Evolutionary conservation across 2,888 invertebrate species (phyloP), one percentile per base, ranked within the genome.

Genomic region (Lycophotia porphyrea): DNA sequence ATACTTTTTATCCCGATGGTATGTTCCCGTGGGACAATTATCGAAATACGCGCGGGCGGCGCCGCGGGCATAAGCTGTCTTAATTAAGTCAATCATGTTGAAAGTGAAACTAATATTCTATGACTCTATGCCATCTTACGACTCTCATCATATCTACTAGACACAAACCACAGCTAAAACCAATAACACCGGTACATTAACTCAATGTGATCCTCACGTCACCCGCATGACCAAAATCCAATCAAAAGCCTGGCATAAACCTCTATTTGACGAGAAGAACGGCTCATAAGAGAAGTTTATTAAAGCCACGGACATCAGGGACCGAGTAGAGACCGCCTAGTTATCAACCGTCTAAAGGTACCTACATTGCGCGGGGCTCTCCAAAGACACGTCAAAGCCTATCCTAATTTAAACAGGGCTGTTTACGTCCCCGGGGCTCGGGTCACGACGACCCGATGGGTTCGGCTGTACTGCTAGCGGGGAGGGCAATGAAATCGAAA

Each of bases 401-500:
- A 94, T 94, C 93, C 94, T 94, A 95, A 95, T 95, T 95, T 95
- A 95, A 94, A 94, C 94, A 94, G 95, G 94, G 91, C 93, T 94
- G 94, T 93, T 93, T 93, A 93, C 92, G 94, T 93, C 94, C 93
- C 93, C 85, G 82, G 91, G 93, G 94, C 91, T 90, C 77, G 91
- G 89, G 90, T 89, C 89, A 88, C 87, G 89, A 88, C 85, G 87
- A 88, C 82, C 81, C 77, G 64, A 44, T 9, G 11, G 83, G 90
- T 84, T 52, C 69, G 88, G 91, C 44, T 24, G 3, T 69, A 86
- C 27, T 91, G 74, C 3, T 0, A 88, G 90, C 89, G 89, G 66
- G 44, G 31, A 60, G 9, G 7, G 5, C 2, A 2, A 4, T 47
- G 60, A 81, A 69, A 72, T 15, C 11, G 67, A 74, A 78, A 55